Evolutionary conservation across 1,140 invertebrate species (phyloP), one percentile per base, ranked within the genome.

Genomic region (Rhynchophorus ferrugineus): DNA sequence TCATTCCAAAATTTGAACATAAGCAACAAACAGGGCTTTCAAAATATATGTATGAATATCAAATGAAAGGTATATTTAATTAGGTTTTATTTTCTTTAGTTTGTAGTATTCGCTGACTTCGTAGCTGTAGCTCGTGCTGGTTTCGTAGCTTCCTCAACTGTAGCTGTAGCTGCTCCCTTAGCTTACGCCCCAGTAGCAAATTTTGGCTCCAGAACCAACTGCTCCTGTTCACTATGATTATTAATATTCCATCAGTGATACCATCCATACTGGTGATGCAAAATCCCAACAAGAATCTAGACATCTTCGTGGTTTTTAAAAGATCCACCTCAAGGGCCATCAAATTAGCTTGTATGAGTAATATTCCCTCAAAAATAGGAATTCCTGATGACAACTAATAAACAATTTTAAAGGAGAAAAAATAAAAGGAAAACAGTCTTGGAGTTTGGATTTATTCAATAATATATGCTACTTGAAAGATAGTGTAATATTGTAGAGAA

Each of bases 291-390:
- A 76, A 35, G 77, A 79, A 66, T 71, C 68, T 14, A 68, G 77
- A 2, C 69, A 72, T 44, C 81, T 81, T 7, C 80, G 82, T 61
- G 73, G 81, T 16, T 81, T 83, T 7, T 75, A 80, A 61, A 81
- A 81, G 66, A 36, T 16, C 34, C 43, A 50, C 41, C 43, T 39
- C 9, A n/a, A n/a, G n/a, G n/a, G n/a, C n/a, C n/a, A n/a, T n/a
- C n/a, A n/a, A n/a, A n/a, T n/a, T n/a, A n/a, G n/a, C n/a, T n/a
- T n/a, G n/a, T n/a, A n/a, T n/a, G n/a, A n/a, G n/a, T n/a, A n/a
- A n/a, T n/a, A n/a, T n/a, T n/a, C n/a, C n/a, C n/a, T n/a, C n/a
- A n/a, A n/a, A n/a, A n/a, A n/a, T n/a, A n/a, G n/a, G n/a, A n/a
- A n/a, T n/a, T n/a, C n/a, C n/a, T n/a, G n/a, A n/a, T n/a, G n/a